Evolutionary conservation across 2,888 invertebrate genomes (phyloP), one percentile per base, ranked within the genome.

Genomic region (Asteroscopus sphinx): DNA sequence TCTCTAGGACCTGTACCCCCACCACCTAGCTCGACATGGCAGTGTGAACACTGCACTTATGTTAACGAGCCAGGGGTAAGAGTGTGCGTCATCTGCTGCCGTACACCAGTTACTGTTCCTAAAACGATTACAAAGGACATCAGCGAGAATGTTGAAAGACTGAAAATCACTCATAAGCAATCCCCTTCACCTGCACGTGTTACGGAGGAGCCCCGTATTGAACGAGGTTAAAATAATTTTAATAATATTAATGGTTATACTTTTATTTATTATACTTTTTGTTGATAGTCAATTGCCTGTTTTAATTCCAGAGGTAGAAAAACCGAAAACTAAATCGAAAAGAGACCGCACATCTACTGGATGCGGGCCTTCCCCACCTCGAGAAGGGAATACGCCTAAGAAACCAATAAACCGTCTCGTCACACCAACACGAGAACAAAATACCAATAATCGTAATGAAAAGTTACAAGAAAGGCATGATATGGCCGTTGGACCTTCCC

Each of bases 1-100:
- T 84, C 80, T 30, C 76, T 87, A 28, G 93, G 92, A 1, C 90
- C 88, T 1, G 92, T 94, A 11, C 95, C 95, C 0, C 92, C 94
- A 1, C 93, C 95, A 11, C 95, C 96, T 0, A 90, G 87, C 33
- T 91, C 95, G 11, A 92, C 95, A 52, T 98, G 98, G 98, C 96
- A 97, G 68, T 98, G 98, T 86, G 97, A 98, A 80, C 97, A 98
- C 81, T 98, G 98, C 83, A 98, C 98, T 0, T 98, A 96, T 83
- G 96, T 98, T 2, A 98, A 98, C 83, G 96, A 97, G 61, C 92
- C 97, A 0, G 97, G 96, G 15, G 96, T 96, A 0, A 96, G 96
- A 74, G 97, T 98, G 33, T 98, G 98, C 82, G 95, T 95, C 11
- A 96, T 98, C 46, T 98, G 98, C 83, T 98, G 98, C 81, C 98